Base-by-base conservation (phyloP, 2,797 vertebrate genomes). In the Anguilla megastoma region DNA sequence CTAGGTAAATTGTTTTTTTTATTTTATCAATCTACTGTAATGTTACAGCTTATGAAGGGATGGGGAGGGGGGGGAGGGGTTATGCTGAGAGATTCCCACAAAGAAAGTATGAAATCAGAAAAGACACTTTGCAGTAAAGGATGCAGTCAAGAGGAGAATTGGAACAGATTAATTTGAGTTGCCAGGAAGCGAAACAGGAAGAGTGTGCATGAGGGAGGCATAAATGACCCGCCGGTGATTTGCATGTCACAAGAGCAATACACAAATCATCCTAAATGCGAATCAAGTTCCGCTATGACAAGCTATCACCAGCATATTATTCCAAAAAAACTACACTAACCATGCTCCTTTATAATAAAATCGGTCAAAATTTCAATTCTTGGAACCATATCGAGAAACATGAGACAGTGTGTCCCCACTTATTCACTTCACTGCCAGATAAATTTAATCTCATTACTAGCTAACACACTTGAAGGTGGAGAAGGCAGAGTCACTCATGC, bases 191-290 rank as follows among this genome's bases (percentile, higher is more conserved):
- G 7, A 27, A 7, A 52, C 80, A 83, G 21, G 80, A 24, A 48
- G 80, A 52, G 80, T 48, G 48, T 24, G 80, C 48, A n/a, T 21
- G 1, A 83, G 48, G 12, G 56, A 60, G 84, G 54, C 9, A 85
- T 8, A 85, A 85, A 52, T 33, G 4, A 60, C 24, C 4, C 0
- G 6, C 56, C 54, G 21, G 12, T 27, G 7, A 69, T 87, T 87
- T 87, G 60, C 80, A 87, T 87, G 80, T 52, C 24, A 18, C 16
- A 56, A 12, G 2, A 48, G 24, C 21, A 58, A 79, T 83, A 87
- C 63, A 30, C 79, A 87, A 83, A 87, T 83, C n/a, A 87, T 79
- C 14, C 79, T 60, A 58, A 83, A 83, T 27, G 21, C 0, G 12
- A 54, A 7, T 50, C 41, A 48, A 18, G 50, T 36, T 85, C 84